Evolutionary conservation across 2,888 invertebrate species (phyloP).

Genomic region (Acrocyrtus sp.): DNA sequence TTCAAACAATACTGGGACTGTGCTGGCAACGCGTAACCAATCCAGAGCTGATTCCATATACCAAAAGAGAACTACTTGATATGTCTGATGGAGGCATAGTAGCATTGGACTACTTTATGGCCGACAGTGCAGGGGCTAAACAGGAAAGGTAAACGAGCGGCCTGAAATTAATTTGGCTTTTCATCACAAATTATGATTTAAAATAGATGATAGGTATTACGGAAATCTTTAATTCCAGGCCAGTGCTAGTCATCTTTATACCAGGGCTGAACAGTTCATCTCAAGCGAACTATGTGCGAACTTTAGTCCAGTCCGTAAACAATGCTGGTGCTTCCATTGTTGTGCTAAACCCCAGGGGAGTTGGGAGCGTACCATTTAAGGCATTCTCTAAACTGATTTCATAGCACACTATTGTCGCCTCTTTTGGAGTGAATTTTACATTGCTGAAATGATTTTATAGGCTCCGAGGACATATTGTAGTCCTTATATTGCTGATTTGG

Average conservation of each 20-base stretch:
- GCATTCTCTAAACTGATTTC: background rate
- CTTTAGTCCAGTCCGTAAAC: background rate
- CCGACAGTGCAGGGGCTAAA: no score
- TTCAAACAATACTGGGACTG: no score
- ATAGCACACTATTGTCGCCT: background rate
- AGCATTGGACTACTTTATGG: no score
- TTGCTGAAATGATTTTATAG: background rate
- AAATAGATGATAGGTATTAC: no score
- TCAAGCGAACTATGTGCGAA: background rate
- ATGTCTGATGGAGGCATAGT: no score
- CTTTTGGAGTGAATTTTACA: background rate
- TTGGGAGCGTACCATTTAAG: background rate
- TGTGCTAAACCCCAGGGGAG: background rate
- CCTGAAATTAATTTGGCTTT: no score
- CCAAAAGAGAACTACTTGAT: no score
- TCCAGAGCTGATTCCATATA: no score
- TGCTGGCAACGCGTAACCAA: no score
- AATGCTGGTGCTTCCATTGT: background rate
- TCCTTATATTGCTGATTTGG: background rate
- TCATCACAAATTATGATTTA: no score
- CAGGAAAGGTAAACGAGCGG: no score
- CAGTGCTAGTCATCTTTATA: background rate
- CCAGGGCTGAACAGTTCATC: background rate
- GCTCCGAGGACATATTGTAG: background rate
- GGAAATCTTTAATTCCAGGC: no score